These are phyloP conservation scores for Trichopria drosophilae DNA, from an alignment of 2,888 invertebrate species.

Conservation along the genomic window DNA sequence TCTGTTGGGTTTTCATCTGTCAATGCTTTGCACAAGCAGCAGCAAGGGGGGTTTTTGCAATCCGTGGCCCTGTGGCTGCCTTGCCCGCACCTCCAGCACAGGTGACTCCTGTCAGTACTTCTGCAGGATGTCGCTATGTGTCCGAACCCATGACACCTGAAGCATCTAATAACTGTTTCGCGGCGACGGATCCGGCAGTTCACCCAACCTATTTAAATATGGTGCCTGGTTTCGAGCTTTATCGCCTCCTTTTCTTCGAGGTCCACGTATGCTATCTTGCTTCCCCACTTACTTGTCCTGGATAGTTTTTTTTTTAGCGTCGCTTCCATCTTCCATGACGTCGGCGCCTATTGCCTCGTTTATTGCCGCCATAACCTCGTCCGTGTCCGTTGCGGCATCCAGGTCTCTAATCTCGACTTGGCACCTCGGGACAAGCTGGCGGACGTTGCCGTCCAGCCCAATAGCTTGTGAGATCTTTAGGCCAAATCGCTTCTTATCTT, in stretches of 20 bases:
- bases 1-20: not conserved
- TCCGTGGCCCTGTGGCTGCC: not conserved
- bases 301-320: not conserved
- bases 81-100: not conserved
- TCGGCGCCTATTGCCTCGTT: not conserved
- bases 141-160: not conserved
- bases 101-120: not conserved
- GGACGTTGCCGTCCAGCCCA: not conserved
- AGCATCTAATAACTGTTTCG: not conserved
- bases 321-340: not conserved
- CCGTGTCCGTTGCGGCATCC: not conserved
- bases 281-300: not conserved
- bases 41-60: not conserved
- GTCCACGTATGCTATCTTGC: not conserved
- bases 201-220: not conserved
- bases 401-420: not conserved
- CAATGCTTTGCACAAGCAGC: not conserved
- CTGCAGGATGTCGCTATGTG: not conserved
- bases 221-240: not conserved
- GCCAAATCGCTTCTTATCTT: no score
- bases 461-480: no score
- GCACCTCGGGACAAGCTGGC: not conserved
- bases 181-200: not conserved
- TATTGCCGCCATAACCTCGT: not conserved
- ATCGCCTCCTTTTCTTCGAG: not conserved